A percentile compares a stretch with the other conserved stretches of the same genome.
phyloP scores from a whole-genome alignment of 2,888 invertebrate genomes.

The Amphipyra berbera region DNA sequence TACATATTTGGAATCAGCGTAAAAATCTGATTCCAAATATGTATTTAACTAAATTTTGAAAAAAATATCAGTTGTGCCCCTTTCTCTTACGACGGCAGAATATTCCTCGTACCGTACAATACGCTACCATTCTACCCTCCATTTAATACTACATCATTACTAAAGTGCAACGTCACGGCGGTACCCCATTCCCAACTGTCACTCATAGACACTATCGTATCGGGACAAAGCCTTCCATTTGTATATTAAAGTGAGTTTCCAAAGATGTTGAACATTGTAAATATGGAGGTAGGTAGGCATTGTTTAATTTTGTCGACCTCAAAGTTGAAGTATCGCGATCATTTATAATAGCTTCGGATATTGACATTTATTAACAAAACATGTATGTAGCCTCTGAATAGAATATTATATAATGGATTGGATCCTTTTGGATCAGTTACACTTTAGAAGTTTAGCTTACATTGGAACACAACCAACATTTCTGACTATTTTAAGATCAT shows the following conservation, averaged over 20 bases:
- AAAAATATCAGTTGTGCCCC: no score
- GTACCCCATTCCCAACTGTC: slow-evolving; percentile 42
- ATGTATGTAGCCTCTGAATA: no score
- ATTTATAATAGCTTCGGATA: slow-evolving; percentile 21
- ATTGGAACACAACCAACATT: no score
- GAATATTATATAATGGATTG: no score
- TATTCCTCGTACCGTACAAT: slow-evolving; percentile 5
- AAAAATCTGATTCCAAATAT: no score
- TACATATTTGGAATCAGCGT: no score
- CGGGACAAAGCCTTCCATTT: slow-evolving; percentile 55
- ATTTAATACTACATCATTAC: slow-evolving; percentile 52
- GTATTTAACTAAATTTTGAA: no score
- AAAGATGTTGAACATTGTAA: slow-evolving; percentile 29
- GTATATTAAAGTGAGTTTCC: slow-evolving; percentile 53
- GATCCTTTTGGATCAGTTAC: no score
- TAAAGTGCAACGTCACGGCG: slow-evolving; percentile 53
- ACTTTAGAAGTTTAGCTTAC: no score
- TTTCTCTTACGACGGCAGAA: no score
- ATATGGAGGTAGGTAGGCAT: slow-evolving; percentile 1
- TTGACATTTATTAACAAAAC: neutral
- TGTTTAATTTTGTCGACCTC: slow-evolving; percentile 31
- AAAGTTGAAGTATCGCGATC: slow-evolving; percentile 3
- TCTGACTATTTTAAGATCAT: no score
- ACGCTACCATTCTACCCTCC: slow-evolving; percentile 40
- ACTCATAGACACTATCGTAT: slow-evolving; percentile 45